Percentiles rank a stretch among this genome's conserved stretches.
phyloP scores from a whole-genome alignment of 2,888 invertebrate genomes.

The Ellobium chinense region DNA sequence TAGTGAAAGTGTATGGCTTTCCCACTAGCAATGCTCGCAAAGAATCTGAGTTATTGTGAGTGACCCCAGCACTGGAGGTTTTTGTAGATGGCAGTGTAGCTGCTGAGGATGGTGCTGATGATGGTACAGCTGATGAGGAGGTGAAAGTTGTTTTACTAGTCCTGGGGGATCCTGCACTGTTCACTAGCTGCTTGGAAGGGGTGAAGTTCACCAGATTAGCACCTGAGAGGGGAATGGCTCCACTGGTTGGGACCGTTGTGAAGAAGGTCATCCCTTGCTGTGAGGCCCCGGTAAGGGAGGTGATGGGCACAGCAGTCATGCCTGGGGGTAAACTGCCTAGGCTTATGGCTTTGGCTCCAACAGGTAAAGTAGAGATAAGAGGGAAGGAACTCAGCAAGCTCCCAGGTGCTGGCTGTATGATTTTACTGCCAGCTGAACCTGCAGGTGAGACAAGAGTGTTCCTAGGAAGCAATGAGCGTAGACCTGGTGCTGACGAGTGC shows the following conservation, averaged over 20 bases:
- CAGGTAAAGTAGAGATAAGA: constrained; percentile 46
- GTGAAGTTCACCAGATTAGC: constrained; percentile 24
- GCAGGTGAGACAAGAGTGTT: constrained; percentile 16
- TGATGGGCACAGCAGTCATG: constrained; percentile 33
- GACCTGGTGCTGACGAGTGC: constrained; percentile 51
- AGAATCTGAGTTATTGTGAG: constrained; percentile 37
- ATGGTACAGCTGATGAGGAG: background rate
- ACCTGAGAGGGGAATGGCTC: constrained; percentile 13
- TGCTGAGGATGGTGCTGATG: background rate
- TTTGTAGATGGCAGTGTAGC: constrained; percentile 9
- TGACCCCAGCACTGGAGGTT: background rate
- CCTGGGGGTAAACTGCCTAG: constrained; percentile 32
- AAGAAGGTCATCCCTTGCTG: constrained; percentile 38
- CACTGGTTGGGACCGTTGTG: constrained; percentile 26
- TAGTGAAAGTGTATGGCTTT: constrained; percentile 41
- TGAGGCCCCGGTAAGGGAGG: constrained; percentile 22
- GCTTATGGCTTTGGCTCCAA: constrained; percentile 33
- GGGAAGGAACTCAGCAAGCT: constrained; percentile 36
- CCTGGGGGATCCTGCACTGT: background rate
- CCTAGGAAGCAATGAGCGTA: constrained; percentile 55
- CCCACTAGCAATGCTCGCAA: constrained; percentile 47
- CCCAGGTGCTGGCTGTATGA: constrained; percentile 14
- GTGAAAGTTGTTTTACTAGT: background rate
- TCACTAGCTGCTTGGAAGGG: constrained; percentile 10
- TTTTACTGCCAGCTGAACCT: constrained; percentile 21